A percentile compares a stretch with the other conserved stretches of the same genome.
Conservation (phyloP, 2,797 vertebrate genomes). For the Clarias platycephalus region DNA sequence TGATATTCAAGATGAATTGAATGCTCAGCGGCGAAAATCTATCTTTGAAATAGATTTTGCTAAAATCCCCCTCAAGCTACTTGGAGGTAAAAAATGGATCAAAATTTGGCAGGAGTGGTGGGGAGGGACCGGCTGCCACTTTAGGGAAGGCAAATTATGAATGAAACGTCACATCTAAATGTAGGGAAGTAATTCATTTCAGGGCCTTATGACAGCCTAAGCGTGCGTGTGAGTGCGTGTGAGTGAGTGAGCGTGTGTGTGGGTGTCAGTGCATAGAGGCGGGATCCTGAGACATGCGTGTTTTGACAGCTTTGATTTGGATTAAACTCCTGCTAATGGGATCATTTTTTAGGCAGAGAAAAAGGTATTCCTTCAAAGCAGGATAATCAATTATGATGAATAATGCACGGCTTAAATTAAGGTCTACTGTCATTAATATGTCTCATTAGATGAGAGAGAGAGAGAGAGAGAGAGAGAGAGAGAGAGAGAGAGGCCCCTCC, state of each 20-base stretch:
- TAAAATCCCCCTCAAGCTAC: conserved; percentile 80
- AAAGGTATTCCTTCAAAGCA: conserved; percentile 89
- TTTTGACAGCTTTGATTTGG: conserved; percentile 96
- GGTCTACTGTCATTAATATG: conserved; percentile 97
- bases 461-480: conserved; percentile 53
- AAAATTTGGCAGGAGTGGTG: conserved; percentile 68
- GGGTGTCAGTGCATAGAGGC: conserved; percentile 62
- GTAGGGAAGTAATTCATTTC: conserved; percentile 87
- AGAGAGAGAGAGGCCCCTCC: conserved; percentile 3
- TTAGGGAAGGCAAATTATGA: conserved; percentile 80
- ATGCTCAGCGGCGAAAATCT: conserved; percentile 62
- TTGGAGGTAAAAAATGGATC: conserved; percentile 77
- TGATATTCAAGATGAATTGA: conserved; percentile 63
- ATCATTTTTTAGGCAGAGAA: conserved; percentile 84
- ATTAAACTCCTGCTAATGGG: conserved; percentile 93
- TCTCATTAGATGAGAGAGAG: conserved; percentile 91
- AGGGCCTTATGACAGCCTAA: conserved; percentile 89
- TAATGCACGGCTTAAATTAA: conserved; percentile 94
- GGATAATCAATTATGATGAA: conserved; percentile 98
- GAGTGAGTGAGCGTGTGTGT: conserved; percentile 73
- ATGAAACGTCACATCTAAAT: conserved; percentile 86
- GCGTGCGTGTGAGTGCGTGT: conserved; percentile 69
- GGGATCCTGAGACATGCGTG: conserved; percentile 79
- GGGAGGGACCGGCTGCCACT: conserved; percentile 78
- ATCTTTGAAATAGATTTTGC: conserved; percentile 68